Percentiles rank a stretch among this genome's conserved stretches.
These are phyloP conservation scores for Jacana jacana DNA, from an alignment of 2,113 vertebrate genomes.

Conservation along the genomic window DNA sequence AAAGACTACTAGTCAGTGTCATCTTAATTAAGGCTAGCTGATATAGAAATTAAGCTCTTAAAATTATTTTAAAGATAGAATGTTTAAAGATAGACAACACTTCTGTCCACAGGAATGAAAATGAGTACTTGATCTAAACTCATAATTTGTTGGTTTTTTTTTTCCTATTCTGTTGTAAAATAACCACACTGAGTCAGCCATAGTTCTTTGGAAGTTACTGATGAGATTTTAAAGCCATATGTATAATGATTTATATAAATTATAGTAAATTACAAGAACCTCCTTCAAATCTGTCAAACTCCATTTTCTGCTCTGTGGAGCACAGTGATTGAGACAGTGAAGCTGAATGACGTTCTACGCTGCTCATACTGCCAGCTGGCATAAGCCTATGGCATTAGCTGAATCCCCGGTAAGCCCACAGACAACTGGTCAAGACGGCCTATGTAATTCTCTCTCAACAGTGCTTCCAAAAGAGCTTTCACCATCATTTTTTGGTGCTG, in stretches of 20 bases:
- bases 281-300: constrained; percentile 72
- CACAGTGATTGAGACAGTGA: constrained; percentile 67
- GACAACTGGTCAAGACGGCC: constrained; percentile 38
- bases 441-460: constrained; percentile 39
- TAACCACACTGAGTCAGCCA: background rate
- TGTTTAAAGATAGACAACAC: background rate
- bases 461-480: background rate
- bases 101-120: background rate
- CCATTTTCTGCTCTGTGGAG: constrained; percentile 78
- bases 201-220: constrained; percentile 21
- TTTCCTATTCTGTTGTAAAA: background rate
- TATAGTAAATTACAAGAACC: constrained; percentile 61
- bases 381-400: constrained; percentile 56
- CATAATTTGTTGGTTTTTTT: background rate
- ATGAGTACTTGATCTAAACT: background rate
- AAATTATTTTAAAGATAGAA: background rate
- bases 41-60: background rate
- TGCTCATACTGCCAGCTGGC: constrained; percentile 52
- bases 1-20: background rate
- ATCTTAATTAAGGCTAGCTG: background rate
- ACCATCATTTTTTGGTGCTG: background rate
- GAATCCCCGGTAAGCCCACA: constrained; percentile 33
- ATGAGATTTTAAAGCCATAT: constrained; percentile 53
- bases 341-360: constrained; percentile 71
- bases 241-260: constrained; percentile 66